These are phyloP conservation scores for Drosophila pseudoananassae DNA, from an alignment of 1,140 invertebrate species.

Conservation along the genomic window DNA sequence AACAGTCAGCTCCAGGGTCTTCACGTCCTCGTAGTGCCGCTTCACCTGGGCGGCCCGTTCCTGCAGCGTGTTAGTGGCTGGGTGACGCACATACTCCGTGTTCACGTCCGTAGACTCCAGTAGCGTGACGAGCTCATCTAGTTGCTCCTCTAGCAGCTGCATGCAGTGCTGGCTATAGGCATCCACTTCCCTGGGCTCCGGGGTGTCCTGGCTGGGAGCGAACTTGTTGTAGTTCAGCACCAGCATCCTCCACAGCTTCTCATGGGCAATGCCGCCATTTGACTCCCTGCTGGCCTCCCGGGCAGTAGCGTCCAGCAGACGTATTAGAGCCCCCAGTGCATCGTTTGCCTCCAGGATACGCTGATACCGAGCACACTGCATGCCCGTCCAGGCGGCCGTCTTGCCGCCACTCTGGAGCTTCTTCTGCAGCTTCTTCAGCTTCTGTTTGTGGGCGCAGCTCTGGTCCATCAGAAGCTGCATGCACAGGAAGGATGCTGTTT, in stretches of 20 bases:
- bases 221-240: slow-evolving; percentile 65
- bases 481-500: slow-evolving; percentile 88
- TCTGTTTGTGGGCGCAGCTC: slow-evolving; percentile 90
- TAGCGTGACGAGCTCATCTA: slow-evolving; percentile 88
- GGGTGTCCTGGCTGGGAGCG: slow-evolving; percentile 86
- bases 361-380: slow-evolving; percentile 87
- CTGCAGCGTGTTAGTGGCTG: slow-evolving; percentile 88
- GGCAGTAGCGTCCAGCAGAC: slow-evolving; percentile 87
- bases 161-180: slow-evolving; percentile 88
- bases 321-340: slow-evolving; percentile 86
- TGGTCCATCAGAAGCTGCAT: slow-evolving; percentile 91
- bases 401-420: slow-evolving; percentile 85
- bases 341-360: slow-evolving; percentile 86
- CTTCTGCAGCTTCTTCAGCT: slow-evolving; percentile 91
- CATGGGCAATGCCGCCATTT: slow-evolving; percentile 71
- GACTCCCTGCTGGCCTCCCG: slow-evolving; percentile 85
- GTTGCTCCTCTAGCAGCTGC: slow-evolving; percentile 85
- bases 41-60: slow-evolving; percentile 92
- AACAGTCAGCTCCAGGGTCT: slow-evolving; percentile 91
- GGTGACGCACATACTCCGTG: slow-evolving; percentile 85
- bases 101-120: slow-evolving; percentile 90
- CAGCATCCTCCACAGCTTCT: slow-evolving; percentile 75
- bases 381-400: slow-evolving; percentile 84
- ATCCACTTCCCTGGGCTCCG: slow-evolving; percentile 89
- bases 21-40: slow-evolving; percentile 95